Evolutionary conservation across 2,797 vertebrate species (phyloP).

Genomic region (Podargus strigoides): DNA sequence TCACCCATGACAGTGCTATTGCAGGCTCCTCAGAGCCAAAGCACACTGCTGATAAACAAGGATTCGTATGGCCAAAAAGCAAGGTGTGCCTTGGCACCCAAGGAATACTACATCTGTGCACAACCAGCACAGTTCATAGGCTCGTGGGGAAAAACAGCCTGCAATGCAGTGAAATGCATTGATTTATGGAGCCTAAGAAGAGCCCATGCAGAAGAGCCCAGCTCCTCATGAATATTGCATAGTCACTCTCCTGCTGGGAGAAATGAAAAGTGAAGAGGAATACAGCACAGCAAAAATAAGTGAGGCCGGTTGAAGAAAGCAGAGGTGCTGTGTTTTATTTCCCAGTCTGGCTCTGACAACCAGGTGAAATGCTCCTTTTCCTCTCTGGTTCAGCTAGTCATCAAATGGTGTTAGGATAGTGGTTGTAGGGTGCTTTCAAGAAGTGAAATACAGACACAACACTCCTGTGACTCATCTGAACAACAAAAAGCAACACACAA

Average conservation of each 20-base stretch:
- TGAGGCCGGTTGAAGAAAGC: neutral
- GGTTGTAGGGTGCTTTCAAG: neutral
- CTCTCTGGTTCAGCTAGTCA: neutral
- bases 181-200: neutral
- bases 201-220: neutral
- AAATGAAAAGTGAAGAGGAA: neutral
- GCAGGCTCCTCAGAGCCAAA: neutral
- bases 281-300: neutral
- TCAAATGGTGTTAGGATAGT: neutral
- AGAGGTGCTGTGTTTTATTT: neutral
- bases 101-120: neutral
- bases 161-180: neutral
- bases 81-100: neutral
- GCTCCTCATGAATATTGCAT: neutral
- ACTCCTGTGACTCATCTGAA: neutral
- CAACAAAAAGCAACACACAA: neutral
- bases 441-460: neutral
- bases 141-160: neutral
- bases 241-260: neutral
- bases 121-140: neutral
- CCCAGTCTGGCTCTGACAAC: neutral
- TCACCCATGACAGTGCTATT: neutral
- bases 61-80: neutral
- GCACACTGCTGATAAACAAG: neutral
- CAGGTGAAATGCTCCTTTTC: neutral